Evolutionary conservation across 2,113 vertebrate genomes (phyloP), one percentile per base, ranked within the genome.

Genomic region (Ophthalmolycus amberensis): DNA sequence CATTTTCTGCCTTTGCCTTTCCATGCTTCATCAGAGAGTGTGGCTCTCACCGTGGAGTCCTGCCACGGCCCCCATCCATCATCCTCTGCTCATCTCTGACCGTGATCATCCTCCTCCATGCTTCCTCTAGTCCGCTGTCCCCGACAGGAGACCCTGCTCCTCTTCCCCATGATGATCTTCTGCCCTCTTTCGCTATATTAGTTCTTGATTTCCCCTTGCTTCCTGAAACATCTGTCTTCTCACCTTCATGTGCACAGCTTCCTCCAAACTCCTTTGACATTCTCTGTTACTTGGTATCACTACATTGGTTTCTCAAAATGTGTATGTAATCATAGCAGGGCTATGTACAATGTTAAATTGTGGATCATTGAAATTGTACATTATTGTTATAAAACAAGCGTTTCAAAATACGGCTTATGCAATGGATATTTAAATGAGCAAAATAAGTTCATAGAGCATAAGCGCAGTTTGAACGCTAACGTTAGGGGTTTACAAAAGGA

Each of bases 31-130:
- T 9, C 27, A 40, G 79, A 89, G 73, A 81, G 77, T n/a, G 40
- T 32, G 60, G 42, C 16, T 86, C 71, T 68, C 78, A 48, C 34
- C 15, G 27, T 3, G 9, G 38, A 82, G 71, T 72, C 44, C 76
- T 82, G 73, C 65, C 86, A 69, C 60, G 59, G 78, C 76, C 71
- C 79, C 60, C 85, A 93, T 92, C 90, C 87, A 91, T 93, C 91
- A 91, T 89, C 58, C 79, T 79, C 75, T 37, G 69, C 77, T 77
- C 38, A 37, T 88, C 75, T 85, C 37, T 81, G 69, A 85, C 76
- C 67, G 20, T 54, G 71, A 76, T 86, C 84, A 78, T 85, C 79
- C 18, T 71, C 84, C 68, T 79, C 85, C 59, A 22, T 60, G 75
- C 74, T 73, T 80, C 48, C 59, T 79, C 67, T 71, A 68, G 54